Base-by-base conservation (phyloP, 2,113 vertebrate genomes). In the Ondatra zibethicus region DNA sequence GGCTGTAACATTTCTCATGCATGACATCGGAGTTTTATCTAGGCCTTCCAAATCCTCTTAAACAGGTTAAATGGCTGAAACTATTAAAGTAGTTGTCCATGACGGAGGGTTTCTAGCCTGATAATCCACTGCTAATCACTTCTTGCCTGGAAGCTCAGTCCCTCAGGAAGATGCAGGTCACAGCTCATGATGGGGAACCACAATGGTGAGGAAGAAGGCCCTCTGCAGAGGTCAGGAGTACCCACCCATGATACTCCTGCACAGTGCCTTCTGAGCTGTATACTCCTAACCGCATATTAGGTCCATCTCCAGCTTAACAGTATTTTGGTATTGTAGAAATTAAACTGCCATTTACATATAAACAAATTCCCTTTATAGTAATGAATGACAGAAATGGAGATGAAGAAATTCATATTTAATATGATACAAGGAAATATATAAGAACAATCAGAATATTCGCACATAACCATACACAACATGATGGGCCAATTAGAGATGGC, bases 251-350 rank as follows among this genome's bases (percentile, higher is more conserved):
- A 31, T 29, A 31, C 27, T 9, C 25, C 19, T 5, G 0, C 6
- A 5, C 11, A 33, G 13, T 36, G 39, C 14, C 81, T 73, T 84
- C 25, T n/a, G 39, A 61, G 27, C 29, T n/a, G 5, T 85, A 36
- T 29, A 27, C 39, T 85, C n/a, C 27, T 65, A 45, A 65, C 12
- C 0, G 16, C 31, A 58, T 72, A 45, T 17, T 23, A 63, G 92
- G 47, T 47, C 85, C 23, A n/a, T 29, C 25, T 11, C n/a, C 78
- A 50, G 52, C 52, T 78, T 66, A 68, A 50, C 2, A 72, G 4
- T 29, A 96, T 66, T 89, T 75, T 80, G 58, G 78, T 86, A 78
- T 66, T 89, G 58, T 33, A 63, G 63, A 84, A 92, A 82, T 17
- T 25, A 93, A 88, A 2, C 27, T 23, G n/a, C 29, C 4, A 93